These are phyloP conservation scores for Acanthococcus lagerstroemiae DNA, from an alignment of 2,888 invertebrate genomes.

Conservation along the genomic window DNA sequence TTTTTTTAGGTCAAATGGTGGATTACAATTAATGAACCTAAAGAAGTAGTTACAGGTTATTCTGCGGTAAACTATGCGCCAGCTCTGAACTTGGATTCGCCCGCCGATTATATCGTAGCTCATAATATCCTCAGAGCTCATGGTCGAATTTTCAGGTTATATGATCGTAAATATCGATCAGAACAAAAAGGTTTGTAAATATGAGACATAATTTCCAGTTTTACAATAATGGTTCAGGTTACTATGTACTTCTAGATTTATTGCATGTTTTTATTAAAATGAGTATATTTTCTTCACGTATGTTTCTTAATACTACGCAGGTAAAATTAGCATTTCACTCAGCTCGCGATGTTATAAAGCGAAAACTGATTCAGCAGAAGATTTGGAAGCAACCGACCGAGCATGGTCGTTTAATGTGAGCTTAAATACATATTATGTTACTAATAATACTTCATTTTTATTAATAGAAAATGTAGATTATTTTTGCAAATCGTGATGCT, in stretches of 20 bases:
- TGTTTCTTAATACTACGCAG: too few relatives aligned
- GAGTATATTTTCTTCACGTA: too few relatives aligned
- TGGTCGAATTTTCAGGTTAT: conserved; percentile 53
- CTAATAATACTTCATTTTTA: too few relatives aligned
- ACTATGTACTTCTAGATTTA: too few relatives aligned
- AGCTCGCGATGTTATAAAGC: conserved; percentile 6
- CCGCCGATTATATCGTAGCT: conserved; percentile 52
- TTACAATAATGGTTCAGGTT: too few relatives aligned
- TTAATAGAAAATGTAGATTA: too few relatives aligned
- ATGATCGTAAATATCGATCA: conserved; percentile 48
- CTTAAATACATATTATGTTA: too few relatives aligned
- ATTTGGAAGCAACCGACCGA: conserved; percentile 22
- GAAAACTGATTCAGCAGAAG: conserved; percentile 20
- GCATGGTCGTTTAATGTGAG: conserved; percentile 22
- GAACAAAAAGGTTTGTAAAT: conserved; percentile 45
- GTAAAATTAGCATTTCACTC: conserved; percentile 20
- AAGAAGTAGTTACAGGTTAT: conserved; percentile 35
- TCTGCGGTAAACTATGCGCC: conserved; percentile 37
- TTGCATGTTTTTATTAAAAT: too few relatives aligned
- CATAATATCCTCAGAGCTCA: conserved; percentile 57
- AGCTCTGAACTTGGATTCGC: conserved; percentile 40
- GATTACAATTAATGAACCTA: conserved; percentile 61
- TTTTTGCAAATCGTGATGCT: too few relatives aligned
- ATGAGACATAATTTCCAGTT: background rate
- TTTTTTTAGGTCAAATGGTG: conserved; percentile 45